Evolutionary conservation across 2,113 vertebrate species (phyloP).

Genomic region (Eclectus roratus): DNA sequence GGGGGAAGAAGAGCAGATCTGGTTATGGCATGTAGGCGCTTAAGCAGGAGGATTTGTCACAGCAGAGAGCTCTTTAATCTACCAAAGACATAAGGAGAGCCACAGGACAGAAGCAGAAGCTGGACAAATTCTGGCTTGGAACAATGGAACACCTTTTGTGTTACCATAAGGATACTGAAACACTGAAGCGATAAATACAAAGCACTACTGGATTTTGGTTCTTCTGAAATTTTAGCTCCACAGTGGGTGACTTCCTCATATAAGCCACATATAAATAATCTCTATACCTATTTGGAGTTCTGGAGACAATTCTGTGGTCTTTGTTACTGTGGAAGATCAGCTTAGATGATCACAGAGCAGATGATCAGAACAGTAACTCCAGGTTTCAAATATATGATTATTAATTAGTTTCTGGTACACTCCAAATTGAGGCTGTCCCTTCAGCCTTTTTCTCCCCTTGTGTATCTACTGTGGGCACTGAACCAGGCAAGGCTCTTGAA

Average conservation of each 20-base stretch:
- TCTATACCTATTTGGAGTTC: neutral
- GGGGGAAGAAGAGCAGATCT: neutral
- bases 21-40: accelerated
- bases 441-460: neutral
- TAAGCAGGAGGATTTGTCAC: neutral
- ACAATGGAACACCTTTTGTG: neutral
- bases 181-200: neutral
- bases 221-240: neutral
- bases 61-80: neutral
- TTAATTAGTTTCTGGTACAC: neutral
- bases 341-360: neutral
- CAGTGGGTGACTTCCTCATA: neutral
- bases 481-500: neutral
- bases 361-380: neutral
- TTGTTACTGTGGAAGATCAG: neutral
- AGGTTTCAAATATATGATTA: neutral
- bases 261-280: neutral
- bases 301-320: neutral
- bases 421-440: neutral
- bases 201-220: neutral
- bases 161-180: accelerated
- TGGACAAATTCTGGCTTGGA: neutral
- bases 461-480: no score
- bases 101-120: neutral
- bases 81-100: neutral